Evolutionary conservation across 1,140 invertebrate species (phyloP).

Genomic region (Arion vulgaris): DNA sequence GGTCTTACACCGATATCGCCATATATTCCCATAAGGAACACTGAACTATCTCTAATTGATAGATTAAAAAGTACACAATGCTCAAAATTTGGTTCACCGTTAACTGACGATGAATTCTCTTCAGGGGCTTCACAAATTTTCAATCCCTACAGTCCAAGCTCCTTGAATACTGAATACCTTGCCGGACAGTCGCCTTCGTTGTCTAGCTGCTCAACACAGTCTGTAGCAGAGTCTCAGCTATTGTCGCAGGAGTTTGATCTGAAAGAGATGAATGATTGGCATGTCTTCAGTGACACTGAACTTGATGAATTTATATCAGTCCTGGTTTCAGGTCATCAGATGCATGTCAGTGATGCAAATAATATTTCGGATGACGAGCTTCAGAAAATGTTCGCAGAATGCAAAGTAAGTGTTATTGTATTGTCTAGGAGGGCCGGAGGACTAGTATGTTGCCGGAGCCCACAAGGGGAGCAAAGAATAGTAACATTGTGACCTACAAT

Average conservation of each 20-base stretch:
- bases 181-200: neutral
- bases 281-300: conserved; percentile 21
- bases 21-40: neutral
- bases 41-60: no score
- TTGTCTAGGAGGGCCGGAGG: no score
- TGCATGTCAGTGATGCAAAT: conserved; percentile 3
- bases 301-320: conserved; percentile 8
- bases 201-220: neutral
- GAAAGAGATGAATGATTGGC: neutral
- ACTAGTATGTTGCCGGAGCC: no score
- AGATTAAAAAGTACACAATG: no score
- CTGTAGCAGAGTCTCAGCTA: neutral
- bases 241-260: neutral
- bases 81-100: neutral
- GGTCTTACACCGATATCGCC: neutral
- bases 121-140: neutral
- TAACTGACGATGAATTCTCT: neutral
- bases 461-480: no score
- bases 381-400: conserved; percentile 21
- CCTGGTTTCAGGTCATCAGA: neutral
- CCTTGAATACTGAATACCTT: neutral
- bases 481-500: no score
- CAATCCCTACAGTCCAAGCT: neutral
- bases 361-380: neutral
- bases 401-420: conserved; percentile 7